Percentiles rank a stretch among this genome's conserved stretches.
phyloP scores from a whole-genome alignment of 1,140 invertebrate genomes.

The Apis dorsata region DNA sequence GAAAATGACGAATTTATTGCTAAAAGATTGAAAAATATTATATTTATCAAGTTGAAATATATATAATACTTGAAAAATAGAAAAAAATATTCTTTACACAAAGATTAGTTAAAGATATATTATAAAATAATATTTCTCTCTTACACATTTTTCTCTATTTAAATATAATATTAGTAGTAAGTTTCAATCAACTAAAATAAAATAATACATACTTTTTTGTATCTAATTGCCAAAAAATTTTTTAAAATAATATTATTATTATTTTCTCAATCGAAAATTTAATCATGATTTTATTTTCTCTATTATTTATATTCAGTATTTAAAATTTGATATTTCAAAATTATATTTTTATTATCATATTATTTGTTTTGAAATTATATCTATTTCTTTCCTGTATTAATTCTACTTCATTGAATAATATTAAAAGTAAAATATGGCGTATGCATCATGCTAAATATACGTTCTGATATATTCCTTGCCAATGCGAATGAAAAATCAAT shows the following conservation, averaged over 20 bases:
- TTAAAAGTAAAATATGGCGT: background rate
- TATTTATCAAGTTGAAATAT: conserved; percentile 5
- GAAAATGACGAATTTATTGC: background rate
- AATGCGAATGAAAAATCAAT: background rate
- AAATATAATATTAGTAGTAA: background rate
- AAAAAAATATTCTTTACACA: no score
- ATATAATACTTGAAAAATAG: background rate
- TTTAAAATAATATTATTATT: background rate
- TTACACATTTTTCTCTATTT: background rate
- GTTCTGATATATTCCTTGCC: background rate
- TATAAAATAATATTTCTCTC: background rate
- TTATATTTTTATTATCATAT: background rate
- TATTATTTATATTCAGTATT: background rate
- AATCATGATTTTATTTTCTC: background rate
- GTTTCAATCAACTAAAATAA: background rate
- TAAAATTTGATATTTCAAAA: background rate
- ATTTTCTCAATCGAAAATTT: background rate
- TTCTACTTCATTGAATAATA: background rate
- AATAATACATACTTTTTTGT: background rate
- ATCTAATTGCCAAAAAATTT: background rate
- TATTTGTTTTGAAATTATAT: background rate
- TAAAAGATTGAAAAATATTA: background rate
- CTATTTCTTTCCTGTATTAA: background rate
- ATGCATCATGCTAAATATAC: background rate
- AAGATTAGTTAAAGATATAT: background rate